Base-by-base conservation (phyloP, 2,888 invertebrate species). In the Drosophila stalkeri region DNA sequence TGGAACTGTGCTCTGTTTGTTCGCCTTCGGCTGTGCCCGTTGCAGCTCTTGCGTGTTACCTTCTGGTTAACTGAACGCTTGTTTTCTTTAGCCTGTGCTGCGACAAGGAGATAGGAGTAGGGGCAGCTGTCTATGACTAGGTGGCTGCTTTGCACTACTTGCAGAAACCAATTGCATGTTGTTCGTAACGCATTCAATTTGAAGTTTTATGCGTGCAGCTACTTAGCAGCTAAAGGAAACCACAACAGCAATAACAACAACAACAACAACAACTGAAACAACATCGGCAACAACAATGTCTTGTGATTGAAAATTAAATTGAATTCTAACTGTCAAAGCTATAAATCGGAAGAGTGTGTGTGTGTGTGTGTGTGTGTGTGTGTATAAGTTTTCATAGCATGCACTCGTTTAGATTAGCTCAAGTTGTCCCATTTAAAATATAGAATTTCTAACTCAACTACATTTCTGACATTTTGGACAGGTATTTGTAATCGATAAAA, bases 31-130 rank as follows among this genome's bases (percentile, higher is more conserved):
- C 64, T 52, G 41, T 47, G 52, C 64, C 73, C 64, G 62, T 54
- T 64, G 73, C 70, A 77, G 72, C 69, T 89, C 66, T 85, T 85
- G 85, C 85, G 85, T 85, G 89, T 85, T 85, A 77, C 89, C 77
- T 89, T 85, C 83, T 89, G 85, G 85, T 89, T 86, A 79, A 62
- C 83, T 77, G 75, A 82, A 75, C 86, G 65, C 74, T 72, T 84
- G 80, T 88, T 80, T 80, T 78, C 52, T 69, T 80, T 77, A 72
- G 51, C 65, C 47, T 52, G 3, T 49, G 23, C 12, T 9, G 39
- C 18, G n/a, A 44, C 12, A n/a, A 18, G 3, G 3, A 16, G n/a
- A n/a, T n/a, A n/a, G 5, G 18, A 37, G 9, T 5, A 16, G 44
- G 23, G 11, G 33, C 0, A 7, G 41, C 2, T 54, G 54, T 33